These are phyloP conservation scores for Semnornis frantzii DNA, from an alignment of 2,113 vertebrate genomes.

Conservation along the genomic window DNA sequence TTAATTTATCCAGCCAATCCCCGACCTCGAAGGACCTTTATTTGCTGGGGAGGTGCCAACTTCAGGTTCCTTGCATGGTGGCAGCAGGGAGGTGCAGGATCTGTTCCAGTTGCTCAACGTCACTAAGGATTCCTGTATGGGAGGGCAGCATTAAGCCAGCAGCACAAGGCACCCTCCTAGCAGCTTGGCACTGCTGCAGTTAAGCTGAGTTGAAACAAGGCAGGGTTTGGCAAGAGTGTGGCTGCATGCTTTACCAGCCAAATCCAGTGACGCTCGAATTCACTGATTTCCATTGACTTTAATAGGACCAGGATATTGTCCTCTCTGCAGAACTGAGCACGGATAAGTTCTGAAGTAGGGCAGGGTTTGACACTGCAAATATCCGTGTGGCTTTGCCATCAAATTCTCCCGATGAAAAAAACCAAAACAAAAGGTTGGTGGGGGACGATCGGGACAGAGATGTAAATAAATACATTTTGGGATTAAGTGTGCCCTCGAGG, in stretches of 20 bases:
- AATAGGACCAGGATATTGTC: not conserved
- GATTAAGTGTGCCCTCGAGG: not conserved
- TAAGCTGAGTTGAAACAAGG: not conserved
- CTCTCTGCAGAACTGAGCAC: not conserved
- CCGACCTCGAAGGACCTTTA: not conserved
- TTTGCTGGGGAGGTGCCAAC: constrained; percentile 9
- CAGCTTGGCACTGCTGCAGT: not conserved
- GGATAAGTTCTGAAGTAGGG: not conserved
- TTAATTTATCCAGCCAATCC: not conserved
- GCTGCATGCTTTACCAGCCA: not conserved
- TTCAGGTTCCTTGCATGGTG: not conserved
- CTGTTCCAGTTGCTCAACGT: constrained; percentile 26
- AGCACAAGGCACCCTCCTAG: not conserved
- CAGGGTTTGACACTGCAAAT: not conserved
- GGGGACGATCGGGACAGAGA: not conserved
- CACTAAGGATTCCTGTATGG: constrained; percentile 23
- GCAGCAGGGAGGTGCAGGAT: not conserved
- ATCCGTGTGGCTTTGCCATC: not conserved
- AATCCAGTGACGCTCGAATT: not conserved
- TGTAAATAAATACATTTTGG: not conserved
- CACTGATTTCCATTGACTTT: constrained; percentile 6
- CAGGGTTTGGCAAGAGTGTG: not conserved
- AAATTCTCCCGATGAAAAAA: not conserved
- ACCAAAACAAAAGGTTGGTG: not conserved
- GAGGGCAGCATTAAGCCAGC: not conserved